Evolutionary conservation across 2,113 vertebrate genomes (phyloP), one percentile per base, ranked within the genome.

Genomic region (Arvicanthis niloticus): DNA sequence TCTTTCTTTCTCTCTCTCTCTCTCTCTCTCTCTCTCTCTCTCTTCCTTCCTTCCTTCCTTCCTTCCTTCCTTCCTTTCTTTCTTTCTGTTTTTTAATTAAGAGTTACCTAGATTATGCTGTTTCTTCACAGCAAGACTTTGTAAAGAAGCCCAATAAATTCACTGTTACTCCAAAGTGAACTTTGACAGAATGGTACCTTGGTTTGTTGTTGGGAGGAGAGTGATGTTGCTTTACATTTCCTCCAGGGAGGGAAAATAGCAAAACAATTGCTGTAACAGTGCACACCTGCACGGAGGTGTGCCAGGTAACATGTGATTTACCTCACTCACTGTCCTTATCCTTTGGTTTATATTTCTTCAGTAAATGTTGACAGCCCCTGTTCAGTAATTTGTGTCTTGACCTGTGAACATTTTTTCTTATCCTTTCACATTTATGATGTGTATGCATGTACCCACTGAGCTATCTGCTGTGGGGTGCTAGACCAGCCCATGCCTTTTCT

Each of bases 11-110:
- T 60, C 13, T 7, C 10, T 82, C 26, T 40, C 12, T 60, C 58
- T 22, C 6, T 60, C 7, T 22, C 19, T 19, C 5, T 3, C 56
- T 58, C 3, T 21, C 17, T 22, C 6, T 1, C 21, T 60, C 2
- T 7, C 58, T 60, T 7, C n/a, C n/a, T 40, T 40, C 12, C 40
- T 81, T 22, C 6, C 22, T 21, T 22, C 19, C 5, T 19, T 3
- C 56, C 19, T 5, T 21, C 17, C 7, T 21, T 1, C 21, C 22
- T 7, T 7, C 58, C 22, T 7, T 48, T 48, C 7, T 48, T 48
- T 48, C 15, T 58, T 17, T 58, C 22, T 8, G 7, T 62, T 8
- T 62, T 24, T 22, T 22, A 21, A 19, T 13, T 60, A n/a, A 81
- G 80, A 82, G 56, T 62, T 62, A 15, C n/a, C 81, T 84, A 42